A percentile compares a stretch with the other conserved stretches of the same genome.
Evolutionary conservation across 1,140 invertebrate species (phyloP).

Genomic region (Metaphire vulgaris): DNA sequence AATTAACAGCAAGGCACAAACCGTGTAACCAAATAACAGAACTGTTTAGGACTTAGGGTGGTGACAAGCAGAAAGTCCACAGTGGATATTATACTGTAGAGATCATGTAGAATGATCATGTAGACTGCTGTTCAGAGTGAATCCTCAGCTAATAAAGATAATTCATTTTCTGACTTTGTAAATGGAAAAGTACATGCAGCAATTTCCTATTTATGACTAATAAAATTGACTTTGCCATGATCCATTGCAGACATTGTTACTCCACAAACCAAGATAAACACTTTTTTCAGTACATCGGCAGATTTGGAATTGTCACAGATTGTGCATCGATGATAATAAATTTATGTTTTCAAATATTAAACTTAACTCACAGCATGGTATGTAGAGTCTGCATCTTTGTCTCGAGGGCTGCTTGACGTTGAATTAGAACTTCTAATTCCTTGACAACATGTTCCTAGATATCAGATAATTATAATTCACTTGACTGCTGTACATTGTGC

Average conservation of each 20-base stretch:
- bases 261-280: no score
- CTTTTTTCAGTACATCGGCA: no score
- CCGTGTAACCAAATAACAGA: no score
- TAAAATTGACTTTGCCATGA: background rate
- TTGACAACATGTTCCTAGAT: constrained; percentile 57
- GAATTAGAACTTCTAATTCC: constrained; percentile 59
- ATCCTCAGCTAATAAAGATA: background rate
- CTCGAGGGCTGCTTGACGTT: constrained; percentile 60
- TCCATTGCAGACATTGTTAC: no score
- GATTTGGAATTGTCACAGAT: background rate
- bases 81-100: background rate
- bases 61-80: background rate
- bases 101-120: background rate
- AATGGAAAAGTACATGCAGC: no score
- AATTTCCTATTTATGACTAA: constrained; percentile 14
- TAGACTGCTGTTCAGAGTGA: background rate
- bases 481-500: background rate
- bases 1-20: background rate
- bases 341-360: background rate
- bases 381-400: constrained; percentile 62
- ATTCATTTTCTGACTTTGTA: no score
- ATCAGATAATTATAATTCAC: constrained; percentile 9
- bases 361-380: constrained; percentile 43
- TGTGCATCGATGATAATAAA: background rate
- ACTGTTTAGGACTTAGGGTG: background rate